Base-by-base conservation (phyloP, 2,888 invertebrate genomes). In the Sclerodermus sp. region DNA sequence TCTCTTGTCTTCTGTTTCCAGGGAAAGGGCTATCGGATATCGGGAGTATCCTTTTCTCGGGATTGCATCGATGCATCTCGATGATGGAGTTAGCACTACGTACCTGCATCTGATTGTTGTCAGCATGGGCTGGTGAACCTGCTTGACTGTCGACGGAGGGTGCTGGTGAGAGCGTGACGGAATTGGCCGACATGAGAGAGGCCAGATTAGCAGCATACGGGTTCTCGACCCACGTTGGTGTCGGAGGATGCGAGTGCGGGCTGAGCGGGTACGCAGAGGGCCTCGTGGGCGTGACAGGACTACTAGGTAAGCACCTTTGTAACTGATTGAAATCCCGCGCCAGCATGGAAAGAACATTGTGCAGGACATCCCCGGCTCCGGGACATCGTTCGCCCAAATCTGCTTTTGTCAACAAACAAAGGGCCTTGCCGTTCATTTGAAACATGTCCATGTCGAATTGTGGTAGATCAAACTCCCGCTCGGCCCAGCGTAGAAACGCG, bases 371-470 rank as follows among this genome's bases (percentile, higher is more conserved):
- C 1, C 96, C 96, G 30, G 93, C 93, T 15, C 93, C 91, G 0
- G 96, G 95, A 65, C 93, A 93, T 49, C 96, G 84, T 73, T 95
- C 94, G 18, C 91, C 90, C 65, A 96, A 85, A 79, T 96, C 96
- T 13, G 87, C 87, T 77, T 95, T 90, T 41, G 91, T 95, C 58
- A 96, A 81, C 42, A 96, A 83, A 76, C 94, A 94, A 66, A 96
- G 81, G 1, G 96, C 96, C 81, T 96, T 96, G 84, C 95, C 96
- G 78, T 96, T 96, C 94, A 96, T 95, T 82, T 93, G 93, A 78
- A 96, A 96, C 80, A 92, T 87, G 73, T 95, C 93, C 85, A 91
- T 88, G 74, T 94, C 93, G 74, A 96, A 90, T 66, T 90, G 88
- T 45, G 93, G 93, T 62, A 95, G 81, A 79, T 94, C 94, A 77